Evolutionary conservation across 2,797 vertebrate species (phyloP).

Genomic region (Natrix natrix): DNA sequence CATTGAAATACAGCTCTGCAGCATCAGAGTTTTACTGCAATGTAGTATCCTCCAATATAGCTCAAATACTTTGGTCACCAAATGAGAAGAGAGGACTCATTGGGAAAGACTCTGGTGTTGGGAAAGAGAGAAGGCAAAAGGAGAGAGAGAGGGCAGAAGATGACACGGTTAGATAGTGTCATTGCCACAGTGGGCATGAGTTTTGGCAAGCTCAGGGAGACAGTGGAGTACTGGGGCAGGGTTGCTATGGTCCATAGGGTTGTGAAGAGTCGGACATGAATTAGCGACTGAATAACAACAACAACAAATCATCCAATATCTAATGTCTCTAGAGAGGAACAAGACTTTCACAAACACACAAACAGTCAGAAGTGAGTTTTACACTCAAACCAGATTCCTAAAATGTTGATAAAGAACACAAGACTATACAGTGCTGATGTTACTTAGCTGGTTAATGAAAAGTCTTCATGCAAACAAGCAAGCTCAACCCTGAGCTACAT

Average conservation of each 20-base stretch:
- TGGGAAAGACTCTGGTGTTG: neutral
- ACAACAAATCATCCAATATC: neutral
- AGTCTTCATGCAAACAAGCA: neutral
- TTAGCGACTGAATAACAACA: too few relatives aligned
- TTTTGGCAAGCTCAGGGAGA: neutral
- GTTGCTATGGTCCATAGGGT: too few relatives aligned
- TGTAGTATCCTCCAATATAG: neutral
- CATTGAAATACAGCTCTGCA: neutral
- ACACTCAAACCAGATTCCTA: too few relatives aligned
- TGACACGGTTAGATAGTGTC: neutral
- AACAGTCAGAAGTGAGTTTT: too few relatives aligned
- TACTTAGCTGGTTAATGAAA: neutral
- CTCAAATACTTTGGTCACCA: neutral
- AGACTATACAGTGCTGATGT: neutral
- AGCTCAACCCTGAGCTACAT: neutral
- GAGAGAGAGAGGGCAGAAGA: too few relatives aligned
- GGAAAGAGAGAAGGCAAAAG: neutral
- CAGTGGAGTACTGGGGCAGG: neutral
- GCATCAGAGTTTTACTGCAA: neutral
- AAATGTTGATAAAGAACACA: neutral
- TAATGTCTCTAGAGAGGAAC: neutral
- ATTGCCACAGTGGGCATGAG: neutral
- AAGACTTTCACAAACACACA: neutral
- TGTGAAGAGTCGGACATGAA: too few relatives aligned
- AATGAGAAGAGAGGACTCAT: neutral